Conservation (phyloP, 1,140 invertebrate genomes). For the Apis mellifera region Amel_HAv3.1 CM009934.2:10968501-10969000, state of each 20-base stretch:
- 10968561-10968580: slow-evolving; percentile 52
- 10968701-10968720: background rate
- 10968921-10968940: too few relatives aligned
- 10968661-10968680: background rate
- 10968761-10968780: background rate
- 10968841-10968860: too few relatives aligned
- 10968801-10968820: background rate
- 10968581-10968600: slow-evolving; percentile 29
- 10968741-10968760: background rate
- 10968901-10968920: background rate
- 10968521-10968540: slow-evolving; percentile 76
- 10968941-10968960: background rate
- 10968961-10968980: background rate
- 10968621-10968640: background rate
- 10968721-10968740: background rate
- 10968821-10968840: background rate
- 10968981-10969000: background rate
- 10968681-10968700: background rate
- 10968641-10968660: background rate
- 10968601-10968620: slow-evolving; percentile 36
- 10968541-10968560: slow-evolving; percentile 75
- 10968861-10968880: too few relatives aligned
- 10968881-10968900: background rate
- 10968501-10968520: slow-evolving; percentile 71
- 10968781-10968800: background rate